Conservation (phyloP, 2,113 vertebrate genomes). For the Gnathonemus echidnorhynchus region DNA sequence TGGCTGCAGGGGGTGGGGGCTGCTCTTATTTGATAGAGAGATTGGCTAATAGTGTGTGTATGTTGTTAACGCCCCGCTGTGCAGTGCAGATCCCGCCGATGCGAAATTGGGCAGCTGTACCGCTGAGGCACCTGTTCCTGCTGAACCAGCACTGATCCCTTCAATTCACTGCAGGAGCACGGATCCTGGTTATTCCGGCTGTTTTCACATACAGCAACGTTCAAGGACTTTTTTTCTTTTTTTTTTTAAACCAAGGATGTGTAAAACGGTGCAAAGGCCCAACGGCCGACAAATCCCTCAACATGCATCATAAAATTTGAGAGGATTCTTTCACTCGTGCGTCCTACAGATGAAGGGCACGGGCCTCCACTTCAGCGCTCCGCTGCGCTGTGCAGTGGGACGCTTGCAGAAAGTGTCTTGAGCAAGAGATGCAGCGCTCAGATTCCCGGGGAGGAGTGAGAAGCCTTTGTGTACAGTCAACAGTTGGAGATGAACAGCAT, state of each 20-base stretch:
- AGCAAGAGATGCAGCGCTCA: not conserved
- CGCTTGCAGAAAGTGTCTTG: not conserved
- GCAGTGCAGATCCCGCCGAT: not conserved
- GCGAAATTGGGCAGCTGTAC: not conserved
- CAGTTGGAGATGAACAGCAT: not conserved
- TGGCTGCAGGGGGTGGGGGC: not conserved
- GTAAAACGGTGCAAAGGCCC: not conserved
- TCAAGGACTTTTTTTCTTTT: not conserved
- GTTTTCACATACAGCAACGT: not conserved
- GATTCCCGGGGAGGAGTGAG: not conserved
- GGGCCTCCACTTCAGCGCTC: not conserved
- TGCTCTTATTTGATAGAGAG: not conserved
- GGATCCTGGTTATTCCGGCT: not conserved
- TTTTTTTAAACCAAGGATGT: not conserved
- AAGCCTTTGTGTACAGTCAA: not conserved
- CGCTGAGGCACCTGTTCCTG: not conserved
- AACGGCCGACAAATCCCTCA: not conserved
- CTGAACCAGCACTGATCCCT: not conserved
- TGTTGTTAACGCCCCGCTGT: not conserved
- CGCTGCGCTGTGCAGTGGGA: not conserved
- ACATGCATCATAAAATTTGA: not conserved
- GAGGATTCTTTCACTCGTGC: not conserved
- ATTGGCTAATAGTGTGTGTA: not conserved
- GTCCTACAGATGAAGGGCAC: not conserved
- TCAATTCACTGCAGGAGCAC: not conserved